Base-by-base conservation (phyloP, 2,113 vertebrate genomes). In the Nothoprocta perdicaria region DNA sequence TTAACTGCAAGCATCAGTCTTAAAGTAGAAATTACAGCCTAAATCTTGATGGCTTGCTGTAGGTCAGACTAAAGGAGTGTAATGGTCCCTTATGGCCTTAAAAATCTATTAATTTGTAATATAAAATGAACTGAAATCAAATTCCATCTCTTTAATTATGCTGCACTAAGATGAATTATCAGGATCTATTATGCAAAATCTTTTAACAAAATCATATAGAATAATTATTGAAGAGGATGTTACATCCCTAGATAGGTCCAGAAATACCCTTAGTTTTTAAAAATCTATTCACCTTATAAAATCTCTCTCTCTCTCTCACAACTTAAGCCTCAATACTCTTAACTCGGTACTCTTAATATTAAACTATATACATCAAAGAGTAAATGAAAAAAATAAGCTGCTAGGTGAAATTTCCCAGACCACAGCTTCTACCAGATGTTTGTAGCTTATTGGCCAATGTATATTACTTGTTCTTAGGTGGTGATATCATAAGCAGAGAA, bases 361-460 rank as follows among this genome's bases (percentile, higher is more conserved):
- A 48, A 10, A 57, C 10, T 75, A 43, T 27, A 45, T 40, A 43
- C 18, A 12, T 57, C 33, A 91, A 77, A 82, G 16, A 4, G 0
- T 41, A 90, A 66, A 88, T 52, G 9, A 79, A 87, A 77, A 77
- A 82, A 89, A 61, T 71, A 83, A 74, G 12, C 72, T 85, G 63
- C 29, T 77, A 35, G 3, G 26, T 85, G 67, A 94, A 87, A 89
- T 87, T 92, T 87, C 38, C 38, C 72, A 92, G 76, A 50, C 14
- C 31, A 74, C 55, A 65, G 9, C 21, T 55, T 22, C 71, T 68
- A 48, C 16, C 26, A 65, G 72, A 80, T 29, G 6, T 24, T 80
- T 85, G 38, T n/a, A 55, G 18, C 9, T 89, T 80, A 67, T 5
- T 61, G 38, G 27, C 14, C 13, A 82, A 46, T 14, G 7, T 33